Evolutionary conservation across 1,140 invertebrate genomes (phyloP), one percentile per base, ranked within the genome.

Genomic region (Trichoplusia ni): DNA sequence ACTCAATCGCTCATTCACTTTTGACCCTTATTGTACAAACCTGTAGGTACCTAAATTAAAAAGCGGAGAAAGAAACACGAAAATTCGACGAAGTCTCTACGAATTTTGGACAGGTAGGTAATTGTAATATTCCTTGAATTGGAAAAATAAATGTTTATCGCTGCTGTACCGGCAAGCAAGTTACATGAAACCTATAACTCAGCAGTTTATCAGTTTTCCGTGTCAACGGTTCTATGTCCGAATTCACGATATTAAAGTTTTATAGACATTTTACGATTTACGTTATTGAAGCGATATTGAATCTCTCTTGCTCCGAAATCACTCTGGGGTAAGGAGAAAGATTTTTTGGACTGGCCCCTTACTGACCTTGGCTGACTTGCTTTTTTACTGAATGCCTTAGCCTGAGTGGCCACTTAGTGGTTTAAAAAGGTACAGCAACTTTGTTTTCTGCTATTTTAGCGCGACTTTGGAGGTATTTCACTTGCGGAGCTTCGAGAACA

Each of bases 281-380:
- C 47, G 25, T 38, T 54, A 54, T 54, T 38, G 35, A 21, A 13
- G n/a, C 18, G 51, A 54, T 54, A 54, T 54, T 54, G 51, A 40
- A 38, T 38, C 27, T 27, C n/a, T n/a, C n/a, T n/a, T n/a, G n/a
- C n/a, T n/a, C n/a, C n/a, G n/a, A n/a, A n/a, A n/a, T n/a, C 31
- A 40, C 27, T 40, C 38, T 54, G 18, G 21, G 51, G 4, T 35
- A 2, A 14, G 8, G 8, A 13, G 13, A 19, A 38, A 38, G 3
- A 37, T 54, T 54, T 53, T 54, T 54, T 54, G 31, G 6, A 35
- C 4, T 23, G 16, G 19, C 0, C 25, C n/a, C 21, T 35, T 51
- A 11, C 18, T 19, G 8, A 46, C 4, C 1, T 46, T 51, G 14
- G 18, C 1, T n/a, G n/a, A n/a, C 9, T 31, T 35, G 14, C 16